A percentile compares a stretch with the other conserved stretches of the same genome.
phyloP scores from a whole-genome alignment of 2,797 vertebrate genomes.

The Rallus crepitans region DNA sequence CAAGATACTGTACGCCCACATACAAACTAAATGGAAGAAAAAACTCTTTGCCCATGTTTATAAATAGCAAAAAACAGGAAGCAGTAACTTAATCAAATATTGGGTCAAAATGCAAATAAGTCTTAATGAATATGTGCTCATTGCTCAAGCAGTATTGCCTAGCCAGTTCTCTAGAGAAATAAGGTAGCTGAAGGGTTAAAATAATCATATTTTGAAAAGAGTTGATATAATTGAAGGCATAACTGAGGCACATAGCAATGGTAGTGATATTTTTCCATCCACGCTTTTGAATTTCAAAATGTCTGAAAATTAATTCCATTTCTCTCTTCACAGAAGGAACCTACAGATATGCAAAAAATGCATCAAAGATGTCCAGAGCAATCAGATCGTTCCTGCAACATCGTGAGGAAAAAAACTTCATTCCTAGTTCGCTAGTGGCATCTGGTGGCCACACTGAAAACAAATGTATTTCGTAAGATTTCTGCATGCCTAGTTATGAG shows the following conservation, averaged over 20 bases:
- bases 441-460: neutral
- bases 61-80: neutral
- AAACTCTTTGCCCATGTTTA: accelerated
- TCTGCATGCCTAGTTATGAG: accelerated
- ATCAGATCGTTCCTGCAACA: accelerated
- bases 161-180: neutral
- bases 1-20: accelerated
- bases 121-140: neutral
- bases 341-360: accelerated
- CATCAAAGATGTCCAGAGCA: neutral
- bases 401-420: neutral
- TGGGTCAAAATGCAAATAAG: neutral
- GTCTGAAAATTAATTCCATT: neutral
- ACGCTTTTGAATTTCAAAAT: neutral
- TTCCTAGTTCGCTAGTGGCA: slow-evolving; percentile 15
- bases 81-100: neutral
- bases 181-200: neutral
- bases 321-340: neutral
- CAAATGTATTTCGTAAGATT: accelerated
- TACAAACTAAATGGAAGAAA: neutral
- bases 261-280: neutral
- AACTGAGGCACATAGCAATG: neutral
- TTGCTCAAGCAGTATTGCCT: neutral
- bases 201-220: neutral
- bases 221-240: neutral